Evolutionary conservation across 2,797 vertebrate species (phyloP).

Genomic region (Rhadinocentrus ornatus): DNA sequence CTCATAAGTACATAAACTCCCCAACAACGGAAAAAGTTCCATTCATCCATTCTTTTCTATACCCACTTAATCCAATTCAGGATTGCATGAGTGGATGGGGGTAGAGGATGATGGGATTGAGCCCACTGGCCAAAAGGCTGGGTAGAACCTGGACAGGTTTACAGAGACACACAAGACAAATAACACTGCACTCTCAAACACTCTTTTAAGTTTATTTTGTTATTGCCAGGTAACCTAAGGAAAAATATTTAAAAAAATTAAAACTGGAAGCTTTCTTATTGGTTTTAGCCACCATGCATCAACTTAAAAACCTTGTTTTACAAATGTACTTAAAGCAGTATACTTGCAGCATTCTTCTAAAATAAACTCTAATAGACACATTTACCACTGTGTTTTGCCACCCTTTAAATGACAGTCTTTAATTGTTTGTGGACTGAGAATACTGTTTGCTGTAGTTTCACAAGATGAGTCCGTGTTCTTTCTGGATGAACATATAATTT

Average conservation of each 20-base stretch:
- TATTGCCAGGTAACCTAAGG: not conserved
- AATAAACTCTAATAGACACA: too few species aligned
- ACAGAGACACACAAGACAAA: not conserved
- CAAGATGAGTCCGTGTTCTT: not conserved
- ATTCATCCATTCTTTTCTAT: not conserved
- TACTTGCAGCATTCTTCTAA: too few species aligned
- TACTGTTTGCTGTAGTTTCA: not conserved
- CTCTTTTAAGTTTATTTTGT: not conserved
- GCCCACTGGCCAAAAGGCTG: too few species aligned
- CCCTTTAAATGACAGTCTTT: not conserved
- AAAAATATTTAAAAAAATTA: too few species aligned
- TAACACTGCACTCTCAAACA: not conserved
- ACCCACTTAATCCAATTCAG: too few species aligned
- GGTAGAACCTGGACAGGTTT: not conserved
- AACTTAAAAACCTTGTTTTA: not conserved
- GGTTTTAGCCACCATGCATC: not conserved
- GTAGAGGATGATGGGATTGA: too few species aligned
- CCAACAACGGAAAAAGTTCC: not conserved
- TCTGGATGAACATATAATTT: not conserved
- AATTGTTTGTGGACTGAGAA: not conserved
- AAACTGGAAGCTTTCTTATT: too few species aligned
- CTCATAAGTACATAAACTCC: not conserved
- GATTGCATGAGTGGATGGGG: too few species aligned
- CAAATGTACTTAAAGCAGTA: too few species aligned
- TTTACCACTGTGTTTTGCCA: not conserved